These are phyloP conservation scores for Hydrolagus affinis DNA, from an alignment of 2,113 vertebrate species.

Conservation along the genomic window DNA sequence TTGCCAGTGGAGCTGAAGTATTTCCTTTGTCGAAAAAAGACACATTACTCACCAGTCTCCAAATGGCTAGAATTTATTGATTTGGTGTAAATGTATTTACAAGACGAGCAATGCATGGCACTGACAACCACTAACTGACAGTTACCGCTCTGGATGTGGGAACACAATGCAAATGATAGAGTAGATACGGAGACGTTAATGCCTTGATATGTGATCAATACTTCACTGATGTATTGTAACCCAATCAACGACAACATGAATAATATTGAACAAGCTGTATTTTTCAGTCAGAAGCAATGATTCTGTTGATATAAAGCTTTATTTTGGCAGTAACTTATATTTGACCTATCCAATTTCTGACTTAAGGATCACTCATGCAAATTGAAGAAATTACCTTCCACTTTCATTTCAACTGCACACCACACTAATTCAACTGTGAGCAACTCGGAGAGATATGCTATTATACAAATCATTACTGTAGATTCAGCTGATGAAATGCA, in stretches of 20 bases:
- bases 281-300: neutral
- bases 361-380: neutral
- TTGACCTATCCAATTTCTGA: neutral
- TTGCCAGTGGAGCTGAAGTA: neutral
- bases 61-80: conserved; percentile 4
- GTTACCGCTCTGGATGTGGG: neutral
- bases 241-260: neutral
- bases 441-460: neutral
- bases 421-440: neutral
- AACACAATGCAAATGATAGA: neutral
- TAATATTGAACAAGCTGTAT: neutral
- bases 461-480: neutral
- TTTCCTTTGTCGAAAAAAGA: neutral
- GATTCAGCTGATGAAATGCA: neutral
- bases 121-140: neutral
- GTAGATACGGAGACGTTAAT: neutral
- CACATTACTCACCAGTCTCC: neutral
- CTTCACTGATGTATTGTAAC: neutral
- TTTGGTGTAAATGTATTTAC: neutral
- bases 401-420: neutral
- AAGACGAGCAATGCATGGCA: neutral
- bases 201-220: neutral
- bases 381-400: neutral
- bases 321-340: neutral
- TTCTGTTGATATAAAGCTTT: neutral